Conservation (phyloP, 2,888 invertebrate species). For the Pristionchus exspectatus region DNA sequence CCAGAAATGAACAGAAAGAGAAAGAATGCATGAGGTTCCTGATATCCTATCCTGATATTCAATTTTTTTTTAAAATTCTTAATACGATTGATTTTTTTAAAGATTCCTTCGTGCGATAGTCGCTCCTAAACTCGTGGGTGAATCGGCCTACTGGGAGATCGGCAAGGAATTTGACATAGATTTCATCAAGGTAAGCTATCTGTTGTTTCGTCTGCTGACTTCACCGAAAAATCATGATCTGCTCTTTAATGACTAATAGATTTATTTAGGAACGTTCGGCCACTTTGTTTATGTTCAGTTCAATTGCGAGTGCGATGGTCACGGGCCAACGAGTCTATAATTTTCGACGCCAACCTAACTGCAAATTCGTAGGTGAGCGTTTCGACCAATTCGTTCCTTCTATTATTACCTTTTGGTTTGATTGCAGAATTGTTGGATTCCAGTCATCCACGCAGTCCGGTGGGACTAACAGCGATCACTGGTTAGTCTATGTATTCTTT, state of each 20-base stretch:
- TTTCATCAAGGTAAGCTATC: constrained; percentile 2
- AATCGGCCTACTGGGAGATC: neutral
- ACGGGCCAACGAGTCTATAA: neutral
- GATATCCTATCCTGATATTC: too few species aligned
- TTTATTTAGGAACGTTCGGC: neutral
- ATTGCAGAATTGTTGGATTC: neutral
- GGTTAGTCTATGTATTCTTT: neutral
- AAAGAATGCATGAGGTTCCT: constrained; percentile 5
- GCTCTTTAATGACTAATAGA: neutral
- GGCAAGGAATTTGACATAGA: constrained; percentile 26
- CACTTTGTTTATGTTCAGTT: neutral
- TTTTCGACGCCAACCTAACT: neutral
- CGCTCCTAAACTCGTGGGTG: constrained; percentile 9
- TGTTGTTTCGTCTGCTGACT: neutral
- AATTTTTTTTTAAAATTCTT: neutral
- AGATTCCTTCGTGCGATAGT: constrained; percentile 6
- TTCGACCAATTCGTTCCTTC: neutral
- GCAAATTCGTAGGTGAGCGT: constrained; percentile 26
- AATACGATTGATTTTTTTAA: neutral
- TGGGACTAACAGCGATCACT: constrained; percentile 17
- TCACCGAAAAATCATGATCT: neutral
- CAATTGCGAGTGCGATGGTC: neutral
- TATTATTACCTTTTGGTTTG: neutral
- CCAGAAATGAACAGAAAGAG: neutral
- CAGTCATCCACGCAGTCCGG: neutral